phyloP scores from a whole-genome alignment of 2,113 vertebrate species.

The Accipiter cooperii region DNA sequence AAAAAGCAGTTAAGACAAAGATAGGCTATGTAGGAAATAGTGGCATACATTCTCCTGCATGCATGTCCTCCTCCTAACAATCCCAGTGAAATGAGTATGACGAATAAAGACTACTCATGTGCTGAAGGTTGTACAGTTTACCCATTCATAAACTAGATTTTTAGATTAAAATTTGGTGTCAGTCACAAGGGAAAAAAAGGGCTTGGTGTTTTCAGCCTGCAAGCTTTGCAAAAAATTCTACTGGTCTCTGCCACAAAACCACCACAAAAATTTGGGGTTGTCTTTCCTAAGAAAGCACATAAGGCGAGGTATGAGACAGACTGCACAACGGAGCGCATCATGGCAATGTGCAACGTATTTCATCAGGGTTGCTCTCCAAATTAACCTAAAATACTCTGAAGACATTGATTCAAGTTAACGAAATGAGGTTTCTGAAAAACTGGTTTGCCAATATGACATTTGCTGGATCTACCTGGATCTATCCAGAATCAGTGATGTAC shows the following conservation, averaged over 20 bases:
- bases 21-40: neutral
- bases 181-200: neutral
- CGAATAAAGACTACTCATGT: neutral
- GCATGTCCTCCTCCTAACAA: neutral
- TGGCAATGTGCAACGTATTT: neutral
- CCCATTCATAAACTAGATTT: neutral
- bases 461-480: neutral
- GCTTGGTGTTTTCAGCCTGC: neutral
- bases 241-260: conserved; percentile 3
- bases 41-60: neutral
- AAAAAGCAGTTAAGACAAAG: neutral
- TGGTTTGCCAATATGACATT: neutral
- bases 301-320: neutral
- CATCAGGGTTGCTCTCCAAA: neutral
- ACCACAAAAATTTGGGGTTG: neutral
- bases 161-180: conserved; percentile 27
- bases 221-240: neutral
- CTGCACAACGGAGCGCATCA: neutral
- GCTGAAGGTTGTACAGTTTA: neutral
- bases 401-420: neutral
- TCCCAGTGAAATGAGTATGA: neutral
- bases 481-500: neutral
- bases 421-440: neutral
- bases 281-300: neutral
- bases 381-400: neutral